These are phyloP conservation scores for Harmothoe impar DNA, from an alignment of 2,888 invertebrate species.

Conservation along the genomic window DNA sequence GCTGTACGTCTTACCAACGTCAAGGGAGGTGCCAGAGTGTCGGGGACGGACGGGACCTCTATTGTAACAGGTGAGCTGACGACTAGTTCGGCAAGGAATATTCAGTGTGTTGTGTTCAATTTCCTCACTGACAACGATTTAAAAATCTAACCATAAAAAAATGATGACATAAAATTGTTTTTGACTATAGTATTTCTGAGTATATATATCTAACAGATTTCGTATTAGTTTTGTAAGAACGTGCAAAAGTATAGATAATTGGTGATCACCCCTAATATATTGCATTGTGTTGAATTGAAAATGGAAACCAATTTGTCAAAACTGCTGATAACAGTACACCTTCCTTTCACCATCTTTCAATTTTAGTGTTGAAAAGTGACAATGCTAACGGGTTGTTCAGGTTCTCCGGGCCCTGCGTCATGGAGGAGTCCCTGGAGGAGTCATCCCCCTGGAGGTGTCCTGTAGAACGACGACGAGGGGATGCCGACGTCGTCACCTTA, in stretches of 20 bases:
- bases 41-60: constrained; percentile 73
- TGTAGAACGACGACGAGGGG: constrained; percentile 77
- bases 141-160: not conserved
- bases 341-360: too few species aligned
- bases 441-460: constrained; percentile 74
- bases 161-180: too few species aligned
- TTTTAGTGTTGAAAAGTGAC: constrained; percentile 82
- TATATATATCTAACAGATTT: too few species aligned
- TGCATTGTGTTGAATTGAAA: too few species aligned
- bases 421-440: constrained; percentile 72
- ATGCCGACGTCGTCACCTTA: constrained; percentile 78
- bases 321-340: too few species aligned
- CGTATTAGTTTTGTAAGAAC: too few species aligned
- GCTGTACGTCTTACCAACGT: constrained; percentile 76
- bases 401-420: constrained; percentile 76
- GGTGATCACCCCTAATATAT: too few species aligned
- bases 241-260: too few species aligned
- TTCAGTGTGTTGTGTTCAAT: too few species aligned
- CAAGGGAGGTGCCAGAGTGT: constrained; percentile 78
- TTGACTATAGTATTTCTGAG: too few species aligned
- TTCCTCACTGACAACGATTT: not conserved
- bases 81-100: too few species aligned
- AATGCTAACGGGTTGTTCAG: constrained; percentile 82
- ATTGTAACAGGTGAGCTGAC: constrained; percentile 77
- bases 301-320: too few species aligned